These are phyloP conservation scores for Sorex maritimensis DNA, from an alignment of 2,797 vertebrate genomes.

Conservation along the genomic window DNA sequence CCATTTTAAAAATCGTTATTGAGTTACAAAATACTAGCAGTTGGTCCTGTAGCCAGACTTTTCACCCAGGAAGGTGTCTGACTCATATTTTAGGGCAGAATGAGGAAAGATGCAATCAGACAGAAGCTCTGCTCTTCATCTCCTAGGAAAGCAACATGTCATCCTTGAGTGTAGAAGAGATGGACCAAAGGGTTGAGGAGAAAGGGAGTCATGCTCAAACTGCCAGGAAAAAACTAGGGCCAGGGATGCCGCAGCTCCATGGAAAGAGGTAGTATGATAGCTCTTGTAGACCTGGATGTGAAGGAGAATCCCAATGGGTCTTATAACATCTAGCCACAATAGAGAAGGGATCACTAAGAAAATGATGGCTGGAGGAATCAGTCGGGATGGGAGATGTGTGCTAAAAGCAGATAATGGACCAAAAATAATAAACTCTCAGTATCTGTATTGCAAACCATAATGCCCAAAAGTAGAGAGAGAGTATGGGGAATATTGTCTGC, in stretches of 20 bases:
- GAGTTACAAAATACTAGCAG: not conserved
- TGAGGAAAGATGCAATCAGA: not conserved
- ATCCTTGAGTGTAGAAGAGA: too few species aligned
- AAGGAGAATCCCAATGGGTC: not conserved
- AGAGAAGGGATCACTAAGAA: too few species aligned
- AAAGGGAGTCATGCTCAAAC: not conserved
- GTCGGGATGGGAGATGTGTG: too few species aligned
- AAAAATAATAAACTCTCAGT: too few species aligned
- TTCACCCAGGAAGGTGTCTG: not conserved
- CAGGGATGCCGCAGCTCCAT: not conserved
- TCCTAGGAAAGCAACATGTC: not conserved
- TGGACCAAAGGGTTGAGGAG: not conserved
- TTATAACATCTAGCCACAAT: not conserved
- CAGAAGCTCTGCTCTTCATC: not conserved
- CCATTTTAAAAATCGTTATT: not conserved
- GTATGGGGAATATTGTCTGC: too few species aligned
- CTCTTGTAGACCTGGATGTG: not conserved
- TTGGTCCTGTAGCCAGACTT: not conserved
- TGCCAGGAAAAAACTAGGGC: not conserved
- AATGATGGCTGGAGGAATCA: too few species aligned
- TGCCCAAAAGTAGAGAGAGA: too few species aligned
- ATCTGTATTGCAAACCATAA: too few species aligned
- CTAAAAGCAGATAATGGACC: too few species aligned
- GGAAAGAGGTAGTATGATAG: not conserved
- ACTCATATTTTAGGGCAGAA: not conserved